Conservation (phyloP, 2,113 vertebrate species). For the Natator depressus region DNA sequence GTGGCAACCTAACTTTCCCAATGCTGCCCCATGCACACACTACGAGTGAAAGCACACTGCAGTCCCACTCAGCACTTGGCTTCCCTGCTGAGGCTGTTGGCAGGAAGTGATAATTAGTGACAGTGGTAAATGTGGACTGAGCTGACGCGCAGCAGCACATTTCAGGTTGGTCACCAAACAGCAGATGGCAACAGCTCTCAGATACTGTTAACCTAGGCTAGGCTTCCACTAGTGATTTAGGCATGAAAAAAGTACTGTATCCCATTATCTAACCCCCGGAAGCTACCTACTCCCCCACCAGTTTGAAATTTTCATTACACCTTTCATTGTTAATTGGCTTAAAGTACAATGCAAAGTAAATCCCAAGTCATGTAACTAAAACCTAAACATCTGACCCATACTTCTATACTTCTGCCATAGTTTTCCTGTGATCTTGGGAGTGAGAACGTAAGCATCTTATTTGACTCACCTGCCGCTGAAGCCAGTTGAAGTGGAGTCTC, state of each 20-base stretch:
- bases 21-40: not conserved
- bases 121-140: not conserved
- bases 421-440: not conserved
- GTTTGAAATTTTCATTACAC: fast-evolving
- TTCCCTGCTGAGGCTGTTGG: not conserved
- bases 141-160: not conserved
- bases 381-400: not conserved
- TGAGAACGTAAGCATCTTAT: fast-evolving
- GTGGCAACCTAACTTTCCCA: not conserved
- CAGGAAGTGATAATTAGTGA: not conserved
- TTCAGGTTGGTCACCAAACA: not conserved
- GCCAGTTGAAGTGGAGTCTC: constrained; percentile 96
- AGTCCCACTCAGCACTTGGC: not conserved
- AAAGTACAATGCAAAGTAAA: fast-evolving
- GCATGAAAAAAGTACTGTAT: not conserved
- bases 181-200: fast-evolving
- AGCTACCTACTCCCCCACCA: not conserved
- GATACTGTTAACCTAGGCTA: fast-evolving
- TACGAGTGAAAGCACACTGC: not conserved
- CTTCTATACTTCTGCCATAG: fast-evolving
- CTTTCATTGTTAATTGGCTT: not conserved
- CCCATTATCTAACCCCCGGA: not conserved
- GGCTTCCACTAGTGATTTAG: not conserved
- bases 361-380: fast-evolving
- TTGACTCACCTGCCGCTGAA: constrained; percentile 91